Conservation (phyloP, 1,140 invertebrate species). For the Zelostemma sp. region DNA sequence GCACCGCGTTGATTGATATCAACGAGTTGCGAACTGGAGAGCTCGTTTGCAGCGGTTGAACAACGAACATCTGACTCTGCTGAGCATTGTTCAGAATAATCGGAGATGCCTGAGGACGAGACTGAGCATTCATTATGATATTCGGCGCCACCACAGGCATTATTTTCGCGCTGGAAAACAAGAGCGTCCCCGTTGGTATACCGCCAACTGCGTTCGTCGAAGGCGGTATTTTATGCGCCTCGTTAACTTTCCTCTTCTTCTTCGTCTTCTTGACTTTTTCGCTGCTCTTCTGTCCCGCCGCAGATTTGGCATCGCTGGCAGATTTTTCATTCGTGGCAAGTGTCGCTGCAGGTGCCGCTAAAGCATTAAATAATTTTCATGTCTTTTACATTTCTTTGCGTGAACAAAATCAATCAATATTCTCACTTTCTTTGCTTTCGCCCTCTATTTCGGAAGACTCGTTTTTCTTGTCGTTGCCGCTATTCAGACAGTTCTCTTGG, state of each 20-base stretch:
- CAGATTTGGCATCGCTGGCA: neutral
- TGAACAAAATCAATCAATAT: too few relatives aligned
- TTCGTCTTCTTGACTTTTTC: slow-evolving; percentile 48
- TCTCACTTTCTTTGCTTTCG: slow-evolving; percentile 25
- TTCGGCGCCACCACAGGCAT: slow-evolving; percentile 66
- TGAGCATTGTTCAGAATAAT: slow-evolving; percentile 64
- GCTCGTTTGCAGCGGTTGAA: slow-evolving; percentile 61
- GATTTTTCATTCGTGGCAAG: slow-evolving; percentile 20
- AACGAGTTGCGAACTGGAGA: slow-evolving; percentile 55
- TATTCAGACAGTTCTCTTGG: slow-evolving; percentile 65
- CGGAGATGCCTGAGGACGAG: slow-evolving; percentile 53
- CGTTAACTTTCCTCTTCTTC: slow-evolving; percentile 47
- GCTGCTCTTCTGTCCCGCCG: neutral
- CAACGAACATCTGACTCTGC: slow-evolving; percentile 67
- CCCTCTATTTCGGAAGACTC: slow-evolving; percentile 35
- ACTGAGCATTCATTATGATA: slow-evolving; percentile 62
- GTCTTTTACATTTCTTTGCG: too few relatives aligned
- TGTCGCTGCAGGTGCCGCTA: neutral
- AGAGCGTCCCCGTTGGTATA: slow-evolving; percentile 60
- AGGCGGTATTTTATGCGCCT: slow-evolving; percentile 37
- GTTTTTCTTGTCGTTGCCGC: slow-evolving; percentile 48
- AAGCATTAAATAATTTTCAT: neutral
- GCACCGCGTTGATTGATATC: slow-evolving; percentile 57
- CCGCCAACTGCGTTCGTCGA: slow-evolving; percentile 50
- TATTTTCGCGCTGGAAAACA: slow-evolving; percentile 63